Base-by-base conservation (phyloP, 2,113 vertebrate genomes). In the Scolopax mira region DNA sequence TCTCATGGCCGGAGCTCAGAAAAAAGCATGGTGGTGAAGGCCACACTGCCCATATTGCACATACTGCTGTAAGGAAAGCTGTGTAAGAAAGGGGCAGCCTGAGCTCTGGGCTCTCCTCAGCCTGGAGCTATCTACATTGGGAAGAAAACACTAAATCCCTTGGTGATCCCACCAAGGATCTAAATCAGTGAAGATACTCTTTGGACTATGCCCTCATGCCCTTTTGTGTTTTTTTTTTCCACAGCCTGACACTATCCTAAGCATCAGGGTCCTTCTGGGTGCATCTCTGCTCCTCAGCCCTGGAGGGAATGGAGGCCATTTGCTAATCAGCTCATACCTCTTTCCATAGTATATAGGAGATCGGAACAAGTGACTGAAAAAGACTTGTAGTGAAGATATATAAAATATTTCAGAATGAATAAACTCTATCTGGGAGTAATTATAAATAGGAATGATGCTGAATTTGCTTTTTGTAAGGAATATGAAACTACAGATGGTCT, bases 401-500 rank as follows among this genome's bases (percentile, higher is more conserved):
- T 52, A 74, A 89, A 96, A 42, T 79, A 70, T 71, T 90, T 94
- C 77, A 66, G 70, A 90, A 91, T 86, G 69, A 95, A 94, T 58
- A 42, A 61, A 42, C 28, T 83, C 90, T 89, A 75, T 54, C 74
- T 93, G 42, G 58, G 57, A 78, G 54, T 73, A 79, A 95, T 93
- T 95, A 94, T 79, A 94, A 95, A 90, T 57, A 91, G 66, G 71
- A 89, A 85, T 92, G 23, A 91, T 79, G 90, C 19, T 86, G 79
- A 85, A 87, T 90, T 94, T 93, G 37, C 35, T 60, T 80, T 85
- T 94, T 87, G 27, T 92, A 96, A 94, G 86, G 71, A 96, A 95
- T 73, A 89, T 31, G 93, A 88, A 94, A 96, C 58, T 82, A 90
- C 60, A 79, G 54, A 46, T 22, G 42, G 46, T 60, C 42, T 79